Conservation (phyloP, 2,888 invertebrate species). For the Himalopsyche tibetana region DNA sequence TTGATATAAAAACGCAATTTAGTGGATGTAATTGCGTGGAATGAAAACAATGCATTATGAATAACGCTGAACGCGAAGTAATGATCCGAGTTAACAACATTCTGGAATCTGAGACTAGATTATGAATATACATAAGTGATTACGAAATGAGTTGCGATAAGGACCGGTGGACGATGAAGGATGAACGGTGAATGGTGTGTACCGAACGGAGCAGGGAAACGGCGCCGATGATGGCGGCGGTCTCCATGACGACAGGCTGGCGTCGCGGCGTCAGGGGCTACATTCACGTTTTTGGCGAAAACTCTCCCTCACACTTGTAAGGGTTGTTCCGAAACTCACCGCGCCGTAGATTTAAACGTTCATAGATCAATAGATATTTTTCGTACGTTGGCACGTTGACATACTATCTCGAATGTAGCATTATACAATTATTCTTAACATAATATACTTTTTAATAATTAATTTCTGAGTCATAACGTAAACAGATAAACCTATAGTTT, state of each 20-base stretch:
- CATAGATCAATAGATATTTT: constrained; percentile 12
- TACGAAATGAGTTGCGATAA: constrained; percentile 13
- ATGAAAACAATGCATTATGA: constrained; percentile 12
- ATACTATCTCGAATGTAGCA: no score
- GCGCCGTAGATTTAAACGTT: constrained; percentile 27
- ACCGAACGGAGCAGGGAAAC: neutral
- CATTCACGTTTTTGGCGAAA: constrained; percentile 9
- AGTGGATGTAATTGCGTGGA: neutral
- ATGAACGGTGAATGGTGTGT: constrained; percentile 31
- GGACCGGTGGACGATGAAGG: constrained; percentile 22
- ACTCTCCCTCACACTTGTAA: constrained; percentile 31
- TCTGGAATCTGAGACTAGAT: constrained; percentile 8
- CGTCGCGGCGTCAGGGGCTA: constrained; percentile 25
- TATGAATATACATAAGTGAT: constrained; percentile 34
- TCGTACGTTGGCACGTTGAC: no score
- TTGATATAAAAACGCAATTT: neutral
- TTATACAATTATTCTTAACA: no score
- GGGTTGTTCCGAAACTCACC: constrained; percentile 11
- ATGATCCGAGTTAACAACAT: constrained; percentile 8
- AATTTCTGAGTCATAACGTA: no score
- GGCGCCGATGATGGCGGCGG: constrained; percentile 34
- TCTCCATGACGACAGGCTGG: constrained; percentile 5
- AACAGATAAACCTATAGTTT: no score
- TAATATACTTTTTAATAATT: no score
- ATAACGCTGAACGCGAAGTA: neutral